phyloP scores from a whole-genome alignment of 2,113 vertebrate species.

The Microcebus ravelobensis region DNA sequence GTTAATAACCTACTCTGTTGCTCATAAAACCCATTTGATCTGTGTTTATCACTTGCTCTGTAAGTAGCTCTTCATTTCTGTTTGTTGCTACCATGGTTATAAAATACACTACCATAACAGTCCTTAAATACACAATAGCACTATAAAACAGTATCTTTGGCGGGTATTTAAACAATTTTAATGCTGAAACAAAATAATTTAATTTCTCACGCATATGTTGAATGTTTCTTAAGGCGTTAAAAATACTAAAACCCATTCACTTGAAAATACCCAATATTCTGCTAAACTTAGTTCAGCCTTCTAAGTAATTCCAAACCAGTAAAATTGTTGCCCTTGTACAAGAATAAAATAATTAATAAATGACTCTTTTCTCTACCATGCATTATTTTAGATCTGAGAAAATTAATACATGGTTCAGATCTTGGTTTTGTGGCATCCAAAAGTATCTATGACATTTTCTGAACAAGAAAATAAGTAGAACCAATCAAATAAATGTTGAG shows the following conservation, averaged over 20 bases:
- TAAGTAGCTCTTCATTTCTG: slow-evolving; percentile 38
- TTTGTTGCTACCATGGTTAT: neutral
- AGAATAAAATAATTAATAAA: neutral
- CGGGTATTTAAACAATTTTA: slow-evolving; percentile 34
- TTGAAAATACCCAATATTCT: neutral
- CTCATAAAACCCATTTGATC: slow-evolving; percentile 24
- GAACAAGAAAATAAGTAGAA: neutral
- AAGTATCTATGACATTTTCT: neutral
- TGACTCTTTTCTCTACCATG: neutral
- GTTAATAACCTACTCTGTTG: neutral
- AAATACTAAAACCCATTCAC: neutral
- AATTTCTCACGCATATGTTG: neutral
- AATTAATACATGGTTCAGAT: neutral
- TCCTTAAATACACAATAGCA: neutral
- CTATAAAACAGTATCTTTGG: neutral
- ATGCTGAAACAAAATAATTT: slow-evolving; percentile 36
- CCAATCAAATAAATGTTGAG: neutral
- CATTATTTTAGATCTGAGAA: neutral
- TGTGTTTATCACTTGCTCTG: neutral
- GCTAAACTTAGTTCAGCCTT: neutral
- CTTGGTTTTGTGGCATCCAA: neutral
- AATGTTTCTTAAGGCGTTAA: neutral
- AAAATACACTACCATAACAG: neutral
- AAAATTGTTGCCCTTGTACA: neutral
- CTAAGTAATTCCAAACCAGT: neutral